Conservation (phyloP, 2,113 vertebrate species). For the Rana temporaria region DNA sequence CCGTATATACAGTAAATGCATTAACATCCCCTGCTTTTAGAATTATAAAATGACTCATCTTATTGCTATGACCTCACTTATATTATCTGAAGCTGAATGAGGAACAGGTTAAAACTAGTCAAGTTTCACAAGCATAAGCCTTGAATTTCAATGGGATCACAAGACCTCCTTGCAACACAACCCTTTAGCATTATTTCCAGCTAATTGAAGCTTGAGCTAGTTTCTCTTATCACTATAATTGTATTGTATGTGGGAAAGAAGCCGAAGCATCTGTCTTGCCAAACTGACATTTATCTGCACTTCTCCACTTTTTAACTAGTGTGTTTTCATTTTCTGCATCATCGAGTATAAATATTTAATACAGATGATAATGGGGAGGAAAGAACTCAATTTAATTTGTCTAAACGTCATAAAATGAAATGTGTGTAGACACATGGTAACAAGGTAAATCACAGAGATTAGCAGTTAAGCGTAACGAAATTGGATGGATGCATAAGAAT, state of each 20-base stretch:
- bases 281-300: constrained; percentile 7
- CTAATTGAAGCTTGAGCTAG: neutral
- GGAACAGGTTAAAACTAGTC: constrained; percentile 32
- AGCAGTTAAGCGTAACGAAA: constrained; percentile 19
- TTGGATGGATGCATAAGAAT: constrained; percentile 36
- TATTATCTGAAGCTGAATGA: neutral
- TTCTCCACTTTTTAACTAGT: neutral
- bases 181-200: constrained; percentile 8
- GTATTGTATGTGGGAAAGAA: constrained; percentile 41
- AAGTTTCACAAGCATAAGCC: constrained; percentile 10
- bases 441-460: constrained; percentile 6
- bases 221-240: neutral
- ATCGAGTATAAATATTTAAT: constrained; percentile 54
- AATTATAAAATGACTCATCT: neutral
- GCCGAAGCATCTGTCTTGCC: neutral
- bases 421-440: neutral
- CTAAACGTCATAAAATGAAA: neutral
- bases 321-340: constrained; percentile 18
- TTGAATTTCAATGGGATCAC: constrained; percentile 48
- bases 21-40: neutral
- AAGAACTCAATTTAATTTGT: constrained; percentile 1
- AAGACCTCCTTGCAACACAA: constrained; percentile 26
- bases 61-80: constrained; percentile 3
- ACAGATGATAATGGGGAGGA: neutral
- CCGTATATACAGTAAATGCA: neutral